Conservation (phyloP, 2,888 invertebrate genomes). For the Emmelina monodactyla region DNA sequence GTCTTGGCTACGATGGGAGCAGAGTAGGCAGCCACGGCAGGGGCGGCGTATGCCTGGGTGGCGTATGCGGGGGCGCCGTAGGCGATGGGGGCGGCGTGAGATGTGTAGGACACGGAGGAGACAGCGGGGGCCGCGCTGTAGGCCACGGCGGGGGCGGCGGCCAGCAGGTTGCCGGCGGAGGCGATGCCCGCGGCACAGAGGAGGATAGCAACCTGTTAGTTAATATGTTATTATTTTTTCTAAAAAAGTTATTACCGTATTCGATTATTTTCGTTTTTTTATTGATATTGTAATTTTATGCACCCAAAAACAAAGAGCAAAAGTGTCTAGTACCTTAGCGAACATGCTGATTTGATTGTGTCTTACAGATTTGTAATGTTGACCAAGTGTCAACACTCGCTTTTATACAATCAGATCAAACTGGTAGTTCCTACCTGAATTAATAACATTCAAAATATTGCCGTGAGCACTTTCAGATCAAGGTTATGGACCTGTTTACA, state of each 20-base stretch:
- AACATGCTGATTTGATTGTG: constrained; percentile 51
- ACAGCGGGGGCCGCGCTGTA: constrained; percentile 21
- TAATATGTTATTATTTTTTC: no score
- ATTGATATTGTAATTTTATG: no score
- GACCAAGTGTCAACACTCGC: constrained; percentile 43
- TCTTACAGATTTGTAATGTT: constrained; percentile 41
- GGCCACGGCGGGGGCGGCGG: constrained; percentile 5
- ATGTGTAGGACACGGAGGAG: constrained; percentile 4
- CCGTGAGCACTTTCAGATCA: neutral
- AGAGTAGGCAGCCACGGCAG: constrained; percentile 20
- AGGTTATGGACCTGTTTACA: no score
- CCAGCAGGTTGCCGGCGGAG: neutral
- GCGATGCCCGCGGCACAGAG: neutral
- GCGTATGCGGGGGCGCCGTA: constrained; percentile 10
- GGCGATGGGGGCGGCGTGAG: constrained; percentile 12
- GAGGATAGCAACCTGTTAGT: neutral
- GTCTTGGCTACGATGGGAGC: constrained; percentile 31
- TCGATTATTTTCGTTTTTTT: no score
- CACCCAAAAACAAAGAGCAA: constrained; percentile 5
- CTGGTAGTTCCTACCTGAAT: neutral
- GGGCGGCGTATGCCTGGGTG: constrained; percentile 19
- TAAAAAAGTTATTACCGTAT: no score
- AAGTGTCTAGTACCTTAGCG: constrained; percentile 40
- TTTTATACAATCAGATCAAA: constrained; percentile 36
- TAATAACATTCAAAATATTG: neutral